Base-by-base conservation (phyloP, 2,888 invertebrate genomes). In the Melolontha melolontha region DNA sequence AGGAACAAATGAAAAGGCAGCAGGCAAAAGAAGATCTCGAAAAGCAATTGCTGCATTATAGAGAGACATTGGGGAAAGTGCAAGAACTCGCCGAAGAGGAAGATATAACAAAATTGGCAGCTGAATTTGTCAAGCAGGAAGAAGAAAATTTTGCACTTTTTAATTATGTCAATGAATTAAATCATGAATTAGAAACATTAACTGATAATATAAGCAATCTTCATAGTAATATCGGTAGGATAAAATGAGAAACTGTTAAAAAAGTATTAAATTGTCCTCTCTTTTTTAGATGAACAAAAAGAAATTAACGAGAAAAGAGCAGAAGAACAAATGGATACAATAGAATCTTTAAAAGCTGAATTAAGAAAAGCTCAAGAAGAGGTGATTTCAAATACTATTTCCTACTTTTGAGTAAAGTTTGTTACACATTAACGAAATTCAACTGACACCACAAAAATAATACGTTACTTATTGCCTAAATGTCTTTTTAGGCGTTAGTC, bases 91-190 rank as follows among this genome's bases (percentile, higher is more conserved):
- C 88, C 29, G 88, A 87, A 0, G 91, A 92, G 77, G 85, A 87
- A 2, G 88, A 91, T 72, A 86, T 91, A n/a, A 88, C 90, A 71
- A 88, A 88, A 17, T 82, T 95, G 50, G 89, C 91, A 6, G 87
- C 87, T 2, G 89, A 92, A 79, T 96, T 94, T 82, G 87, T 91
- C n/a, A 89, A 92, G 39, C 90, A 93, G 70, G 96, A 96, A 78
- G 94, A 95, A 75, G 93, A 94, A 80, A 97, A 96, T 84, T 96
- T 96, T 81, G 94, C 96, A 0, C 86, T 95, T 0, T 97, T 96
- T 80, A 95, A 92, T 83, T 96, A 94, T 79, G 93, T 96, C 41
- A 96, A 95, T 79, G 95, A 95, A 79, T 86, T 96, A 68, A 95
- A 96, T 81, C 92, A 90, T 47, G 93, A 95, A 81, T 86, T 94